These are phyloP conservation scores for Pterostichus niger DNA, from an alignment of 2,888 invertebrate species.

Conservation along the genomic window DNA sequence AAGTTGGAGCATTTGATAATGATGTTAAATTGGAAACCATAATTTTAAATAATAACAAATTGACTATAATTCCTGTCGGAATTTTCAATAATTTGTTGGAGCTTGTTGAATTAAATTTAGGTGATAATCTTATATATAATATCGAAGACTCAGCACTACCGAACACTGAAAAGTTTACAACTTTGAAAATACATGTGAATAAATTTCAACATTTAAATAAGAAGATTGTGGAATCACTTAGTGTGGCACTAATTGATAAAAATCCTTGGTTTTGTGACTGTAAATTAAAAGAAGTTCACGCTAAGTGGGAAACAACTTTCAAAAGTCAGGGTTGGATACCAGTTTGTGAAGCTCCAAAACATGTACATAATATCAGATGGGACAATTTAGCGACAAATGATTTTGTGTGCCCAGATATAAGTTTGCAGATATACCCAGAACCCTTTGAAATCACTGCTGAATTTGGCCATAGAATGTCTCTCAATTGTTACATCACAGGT, in stretches of 20 bases:
- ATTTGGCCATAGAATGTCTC: too few relatives aligned
- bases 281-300: background rate
- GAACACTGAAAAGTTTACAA: background rate
- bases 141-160: background rate
- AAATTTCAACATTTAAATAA: background rate
- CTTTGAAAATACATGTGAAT: background rate
- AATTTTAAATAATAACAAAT: background rate
- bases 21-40: background rate
- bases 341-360: background rate
- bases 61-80: background rate
- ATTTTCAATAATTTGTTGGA: background rate
- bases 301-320: background rate
- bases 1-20: background rate
- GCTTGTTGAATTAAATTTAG: background rate
- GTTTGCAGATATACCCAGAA: too few relatives aligned
- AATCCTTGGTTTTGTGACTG: background rate
- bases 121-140: background rate
- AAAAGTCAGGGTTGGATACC: background rate
- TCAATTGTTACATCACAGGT: too few relatives aligned
- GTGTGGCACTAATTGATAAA: background rate
- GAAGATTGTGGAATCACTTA: background rate
- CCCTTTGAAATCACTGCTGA: too few relatives aligned
- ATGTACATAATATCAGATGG: background rate
- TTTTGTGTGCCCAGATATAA: background rate
- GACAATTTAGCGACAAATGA: background rate